These are phyloP conservation scores for Halcyon senegalensis DNA, from an alignment of 2,113 vertebrate genomes.

Conservation along the genomic window DNA sequence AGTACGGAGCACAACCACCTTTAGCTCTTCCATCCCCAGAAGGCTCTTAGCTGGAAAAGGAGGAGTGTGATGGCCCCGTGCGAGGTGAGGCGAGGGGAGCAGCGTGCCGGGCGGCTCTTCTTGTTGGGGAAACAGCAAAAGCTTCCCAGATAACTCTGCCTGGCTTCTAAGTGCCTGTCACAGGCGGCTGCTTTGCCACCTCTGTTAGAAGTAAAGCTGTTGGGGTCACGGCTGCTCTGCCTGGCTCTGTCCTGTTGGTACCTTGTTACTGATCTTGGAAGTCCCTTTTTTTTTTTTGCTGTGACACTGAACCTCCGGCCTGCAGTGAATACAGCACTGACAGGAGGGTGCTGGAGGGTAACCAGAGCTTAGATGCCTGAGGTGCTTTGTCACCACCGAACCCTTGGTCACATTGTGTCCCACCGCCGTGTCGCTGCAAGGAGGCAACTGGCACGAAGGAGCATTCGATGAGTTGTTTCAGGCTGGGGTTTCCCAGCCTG, in stretches of 20 bases:
- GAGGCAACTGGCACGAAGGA: too few species aligned
- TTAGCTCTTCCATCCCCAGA: too few species aligned
- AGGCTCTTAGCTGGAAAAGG: neutral
- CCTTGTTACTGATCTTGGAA: neutral
- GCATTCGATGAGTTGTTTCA: neutral
- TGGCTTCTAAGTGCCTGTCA: neutral
- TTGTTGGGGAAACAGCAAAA: neutral
- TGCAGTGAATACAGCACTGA: accelerated
- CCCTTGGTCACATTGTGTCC: accelerated
- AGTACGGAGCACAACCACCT: constrained; percentile 60
- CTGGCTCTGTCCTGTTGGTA: neutral
- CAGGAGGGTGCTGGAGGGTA: accelerated
- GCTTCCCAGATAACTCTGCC: neutral
- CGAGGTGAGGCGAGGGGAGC: neutral
- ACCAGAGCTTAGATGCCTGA: neutral
- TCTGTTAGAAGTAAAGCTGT: accelerated
- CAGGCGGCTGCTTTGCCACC: neutral
- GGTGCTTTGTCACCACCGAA: neutral
- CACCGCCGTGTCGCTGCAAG: neutral
- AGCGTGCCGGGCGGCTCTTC: neutral
- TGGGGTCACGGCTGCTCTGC: neutral
- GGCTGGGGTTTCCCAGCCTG: accelerated
- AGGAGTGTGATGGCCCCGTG: accelerated
- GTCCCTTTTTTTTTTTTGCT: too few species aligned
- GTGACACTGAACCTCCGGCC: too few species aligned